Evolutionary conservation across 2,113 vertebrate genomes (phyloP), one percentile per base, ranked within the genome.

Genomic region (Empidonax alnorum): DNA sequence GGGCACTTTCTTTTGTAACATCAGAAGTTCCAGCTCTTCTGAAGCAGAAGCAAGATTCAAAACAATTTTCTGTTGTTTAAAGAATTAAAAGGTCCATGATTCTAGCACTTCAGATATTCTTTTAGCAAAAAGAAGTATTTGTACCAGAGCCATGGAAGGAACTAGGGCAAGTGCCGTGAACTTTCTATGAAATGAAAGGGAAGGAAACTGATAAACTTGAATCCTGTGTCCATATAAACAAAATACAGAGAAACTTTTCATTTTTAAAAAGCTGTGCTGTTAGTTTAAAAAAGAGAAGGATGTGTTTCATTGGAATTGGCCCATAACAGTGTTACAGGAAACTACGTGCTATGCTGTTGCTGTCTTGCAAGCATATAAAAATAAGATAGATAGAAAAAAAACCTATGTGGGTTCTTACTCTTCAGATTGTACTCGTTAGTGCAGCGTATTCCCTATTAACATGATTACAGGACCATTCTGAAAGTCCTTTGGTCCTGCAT

Each of bases 181-280:
- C 75, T 84, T 93, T 71, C 3, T 1, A 67, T 88, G 84, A 96
- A 92, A 81, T 50, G n/a, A 81, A 86, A 86, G 56, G 76, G 85
- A 94, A 94, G 94, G 76, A 96, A 95, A 73, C 39, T 3, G 41
- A 92, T 66, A 76, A 95, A 90, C 39, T 90, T 73, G 13, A 95
- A 80, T 83, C 44, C 42, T 78, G 22, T 41, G 59, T 71, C 56
- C 0, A 0, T 53, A 88, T 67, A 86, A 97, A 96, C 46, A 96
- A 77, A 88, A 77, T 2, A 65, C 18, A n/a, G 49, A 86, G 86
- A 75, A 84, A n/a, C 11, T 50, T 84, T 83, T 56, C 0, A 8
- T 67, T 92, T 79, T 81, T 47, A 42, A 88, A 84, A 91, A 86
- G 39, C 41, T 63, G 46, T 1, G 2, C 17, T 88, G 56, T 52